Conservation (phyloP, 2,797 vertebrate genomes). For the Pangasius djambal region DNA sequence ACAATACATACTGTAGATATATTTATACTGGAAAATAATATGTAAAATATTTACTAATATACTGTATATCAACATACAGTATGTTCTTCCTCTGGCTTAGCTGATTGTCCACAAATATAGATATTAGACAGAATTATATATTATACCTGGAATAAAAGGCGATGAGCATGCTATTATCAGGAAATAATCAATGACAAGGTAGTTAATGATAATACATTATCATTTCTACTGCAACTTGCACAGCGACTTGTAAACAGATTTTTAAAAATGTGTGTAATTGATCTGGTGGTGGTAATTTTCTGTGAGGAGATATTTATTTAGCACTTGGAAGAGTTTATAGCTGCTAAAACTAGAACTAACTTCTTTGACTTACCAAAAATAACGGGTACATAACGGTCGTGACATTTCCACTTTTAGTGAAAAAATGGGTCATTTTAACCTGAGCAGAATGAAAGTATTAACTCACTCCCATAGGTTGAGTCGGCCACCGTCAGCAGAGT, state of each 20-base stretch:
- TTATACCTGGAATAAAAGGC: background rate
- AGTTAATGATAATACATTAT: background rate
- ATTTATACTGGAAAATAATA: background rate
- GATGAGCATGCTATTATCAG: background rate
- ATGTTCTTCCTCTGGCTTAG: background rate
- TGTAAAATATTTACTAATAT: background rate
- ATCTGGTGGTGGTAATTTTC: background rate
- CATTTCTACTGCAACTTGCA: background rate
- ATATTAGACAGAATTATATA: background rate
- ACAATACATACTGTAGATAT: background rate
- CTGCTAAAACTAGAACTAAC: background rate
- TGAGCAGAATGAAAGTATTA: background rate
- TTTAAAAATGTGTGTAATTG: background rate
- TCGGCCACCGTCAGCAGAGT: conserved; percentile 84
- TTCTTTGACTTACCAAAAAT: background rate
- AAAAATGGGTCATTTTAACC: background rate
- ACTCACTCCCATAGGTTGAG: conserved; percentile 93
- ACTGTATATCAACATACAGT: background rate
- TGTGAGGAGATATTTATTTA: background rate
- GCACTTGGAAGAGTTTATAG: background rate
- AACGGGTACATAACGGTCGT: background rate
- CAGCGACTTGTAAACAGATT: background rate
- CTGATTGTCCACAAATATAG: background rate
- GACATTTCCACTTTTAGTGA: background rate
- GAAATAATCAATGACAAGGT: background rate